These are phyloP conservation scores for Canis aureus DNA, from an alignment of 2,113 vertebrate genomes.

Conservation along the genomic window DNA sequence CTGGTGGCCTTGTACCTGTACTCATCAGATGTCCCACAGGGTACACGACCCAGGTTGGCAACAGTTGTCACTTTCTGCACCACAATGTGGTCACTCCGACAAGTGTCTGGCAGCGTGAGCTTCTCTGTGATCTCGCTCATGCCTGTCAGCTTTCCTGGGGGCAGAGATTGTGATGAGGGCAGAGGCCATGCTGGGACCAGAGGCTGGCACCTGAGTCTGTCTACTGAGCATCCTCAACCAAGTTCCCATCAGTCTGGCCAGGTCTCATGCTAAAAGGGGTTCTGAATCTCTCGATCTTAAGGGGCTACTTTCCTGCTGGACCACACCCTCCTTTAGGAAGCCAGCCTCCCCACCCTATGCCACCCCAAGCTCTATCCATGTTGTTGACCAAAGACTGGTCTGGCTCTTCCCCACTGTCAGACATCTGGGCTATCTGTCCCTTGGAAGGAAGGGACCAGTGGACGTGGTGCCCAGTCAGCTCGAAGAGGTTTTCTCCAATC, in stretches of 20 bases:
- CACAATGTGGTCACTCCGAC: conserved; percentile 92
- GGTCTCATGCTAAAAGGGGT: too few species aligned
- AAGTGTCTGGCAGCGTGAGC: conserved; percentile 89
- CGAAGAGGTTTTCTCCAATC: background rate
- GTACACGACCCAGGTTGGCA: conserved; percentile 95
- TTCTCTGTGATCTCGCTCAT: conserved; percentile 99
- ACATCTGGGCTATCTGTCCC: background rate
- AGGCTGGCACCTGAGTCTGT: background rate
- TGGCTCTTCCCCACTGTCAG: background rate
- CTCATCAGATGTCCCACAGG: conserved; percentile 94
- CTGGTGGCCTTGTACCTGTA: conserved; percentile 90
- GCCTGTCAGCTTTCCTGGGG: conserved; percentile 95
- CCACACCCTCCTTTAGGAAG: background rate
- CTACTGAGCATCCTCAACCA: background rate
- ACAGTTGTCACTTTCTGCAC: conserved; percentile 93
- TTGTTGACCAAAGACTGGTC: background rate
- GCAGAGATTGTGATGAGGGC: background rate
- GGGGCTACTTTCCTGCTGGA: background rate
- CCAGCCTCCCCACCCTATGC: background rate
- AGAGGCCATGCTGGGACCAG: background rate
- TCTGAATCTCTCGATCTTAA: background rate
- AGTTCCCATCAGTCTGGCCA: background rate
- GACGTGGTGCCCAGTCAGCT: background rate
- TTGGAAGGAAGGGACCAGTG: background rate
- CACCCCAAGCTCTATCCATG: background rate